These are phyloP conservation scores for Heliconius congener DNA, from an alignment of 1,140 invertebrate species.

Conservation along the genomic window DNA sequence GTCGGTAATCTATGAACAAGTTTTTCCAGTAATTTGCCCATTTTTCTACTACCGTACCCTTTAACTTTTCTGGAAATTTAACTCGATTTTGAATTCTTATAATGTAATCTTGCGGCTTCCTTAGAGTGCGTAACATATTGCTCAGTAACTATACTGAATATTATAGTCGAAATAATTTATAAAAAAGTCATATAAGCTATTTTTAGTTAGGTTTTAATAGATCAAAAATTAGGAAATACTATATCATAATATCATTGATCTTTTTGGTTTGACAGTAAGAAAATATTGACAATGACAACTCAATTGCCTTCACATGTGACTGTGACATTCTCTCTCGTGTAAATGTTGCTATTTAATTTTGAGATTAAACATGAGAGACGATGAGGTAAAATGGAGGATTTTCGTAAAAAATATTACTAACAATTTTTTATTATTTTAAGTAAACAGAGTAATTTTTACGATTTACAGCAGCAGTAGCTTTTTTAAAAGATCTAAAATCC, in stretches of 20 bases:
- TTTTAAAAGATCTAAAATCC: no score
- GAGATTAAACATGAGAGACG: neutral
- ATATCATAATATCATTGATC: neutral
- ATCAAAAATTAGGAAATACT: neutral
- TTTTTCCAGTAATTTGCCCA: conserved; percentile 85
- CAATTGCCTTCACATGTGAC: neutral
- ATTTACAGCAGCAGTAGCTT: no score
- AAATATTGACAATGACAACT: conserved; percentile 3
- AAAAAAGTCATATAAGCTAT: neutral
- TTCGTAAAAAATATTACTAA: neutral
- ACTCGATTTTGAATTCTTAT: conserved; percentile 50
- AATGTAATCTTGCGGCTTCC: conserved; percentile 41
- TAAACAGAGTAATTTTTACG: no score
- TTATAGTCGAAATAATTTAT: neutral
- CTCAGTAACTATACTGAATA: neutral
- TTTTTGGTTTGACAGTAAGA: neutral
- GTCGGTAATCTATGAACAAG: conserved; percentile 83
- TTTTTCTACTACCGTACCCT: conserved; percentile 85
- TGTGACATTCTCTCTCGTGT: neutral
- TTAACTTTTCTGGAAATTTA: conserved; percentile 79
- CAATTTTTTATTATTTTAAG: no score
- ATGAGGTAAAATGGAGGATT: neutral
- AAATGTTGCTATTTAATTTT: neutral
- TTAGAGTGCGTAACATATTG: conserved; percentile 48
- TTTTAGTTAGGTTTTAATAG: neutral